phyloP scores from a whole-genome alignment of 2,797 vertebrate species.

The Etheostoma nigrum region DNA sequence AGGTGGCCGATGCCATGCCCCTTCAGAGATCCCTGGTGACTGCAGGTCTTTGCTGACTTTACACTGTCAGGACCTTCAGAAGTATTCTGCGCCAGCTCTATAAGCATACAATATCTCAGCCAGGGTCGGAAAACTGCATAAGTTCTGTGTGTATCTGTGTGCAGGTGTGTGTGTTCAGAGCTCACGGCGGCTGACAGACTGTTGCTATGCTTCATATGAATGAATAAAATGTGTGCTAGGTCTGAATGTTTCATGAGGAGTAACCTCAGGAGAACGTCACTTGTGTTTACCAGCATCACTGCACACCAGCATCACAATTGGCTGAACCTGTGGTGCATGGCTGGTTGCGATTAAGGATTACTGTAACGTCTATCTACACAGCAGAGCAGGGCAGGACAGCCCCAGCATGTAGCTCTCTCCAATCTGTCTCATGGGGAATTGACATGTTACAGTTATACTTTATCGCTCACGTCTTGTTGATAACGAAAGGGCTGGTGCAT shows the following conservation, averaged over 20 bases:
- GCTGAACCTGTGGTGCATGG: constrained; percentile 57
- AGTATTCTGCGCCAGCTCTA: neutral
- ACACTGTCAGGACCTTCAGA: constrained; percentile 30
- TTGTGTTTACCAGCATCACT: constrained; percentile 69
- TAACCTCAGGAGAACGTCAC: constrained; percentile 69
- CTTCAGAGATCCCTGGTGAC: constrained; percentile 2
- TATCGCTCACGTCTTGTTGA: constrained; percentile 38
- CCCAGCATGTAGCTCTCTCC: constrained; percentile 11
- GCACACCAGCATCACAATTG: constrained; percentile 53
- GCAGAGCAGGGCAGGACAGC: constrained; percentile 24
- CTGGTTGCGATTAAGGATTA: constrained; percentile 66
- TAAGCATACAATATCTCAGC: neutral
- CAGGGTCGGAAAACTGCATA: constrained; percentile 9
- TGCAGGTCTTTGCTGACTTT: constrained; percentile 26
- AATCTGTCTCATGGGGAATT: constrained; percentile 37
- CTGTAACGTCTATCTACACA: constrained; percentile 30
- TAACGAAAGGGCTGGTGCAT: constrained; percentile 36
- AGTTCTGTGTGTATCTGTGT: constrained; percentile 5
- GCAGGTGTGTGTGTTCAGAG: constrained; percentile 31
- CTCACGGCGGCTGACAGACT: constrained; percentile 47
- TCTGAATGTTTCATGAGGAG: constrained; percentile 79
- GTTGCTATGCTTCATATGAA: constrained; percentile 74
- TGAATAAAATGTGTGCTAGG: constrained; percentile 82
- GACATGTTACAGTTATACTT: constrained; percentile 35
- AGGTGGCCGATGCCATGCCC: constrained; percentile 49